A percentile compares a stretch with the other conserved stretches of the same genome.
Conservation (phyloP, 2,797 vertebrate species). For the Heteromormyrus szaboi region DNA sequence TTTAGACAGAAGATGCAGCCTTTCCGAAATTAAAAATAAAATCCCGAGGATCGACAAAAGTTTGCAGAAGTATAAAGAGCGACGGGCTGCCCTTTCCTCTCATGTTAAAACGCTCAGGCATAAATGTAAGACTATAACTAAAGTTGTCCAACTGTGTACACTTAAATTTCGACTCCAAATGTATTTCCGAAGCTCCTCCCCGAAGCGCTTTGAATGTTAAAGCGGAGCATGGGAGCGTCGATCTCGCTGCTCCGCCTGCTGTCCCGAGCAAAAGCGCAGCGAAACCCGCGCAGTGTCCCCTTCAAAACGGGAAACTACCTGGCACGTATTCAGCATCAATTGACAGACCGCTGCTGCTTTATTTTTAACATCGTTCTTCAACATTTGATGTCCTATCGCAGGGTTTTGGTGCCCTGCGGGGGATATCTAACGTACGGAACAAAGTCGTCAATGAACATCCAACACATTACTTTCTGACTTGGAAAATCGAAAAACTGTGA, state of each 20-base stretch:
- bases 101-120: slow-evolving; percentile 25
- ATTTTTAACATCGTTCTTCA: background rate
- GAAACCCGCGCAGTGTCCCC: background rate
- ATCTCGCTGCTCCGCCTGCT: slow-evolving; percentile 53
- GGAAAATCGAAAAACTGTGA: background rate
- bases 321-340: background rate
- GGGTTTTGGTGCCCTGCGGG: background rate
- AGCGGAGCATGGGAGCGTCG: slow-evolving; percentile 9
- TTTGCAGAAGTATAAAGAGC: slow-evolving; percentile 1
- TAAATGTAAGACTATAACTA: slow-evolving; percentile 10
- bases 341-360: background rate
- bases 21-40: background rate
- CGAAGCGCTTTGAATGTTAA: slow-evolving; percentile 27
- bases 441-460: background rate
- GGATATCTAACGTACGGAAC: background rate
- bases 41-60: background rate
- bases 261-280: slow-evolving; percentile 18
- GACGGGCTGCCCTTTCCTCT: slow-evolving; percentile 16
- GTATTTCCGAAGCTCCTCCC: slow-evolving; percentile 41
- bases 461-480: background rate
- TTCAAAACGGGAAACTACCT: background rate
- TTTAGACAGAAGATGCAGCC: slow-evolving; percentile 9
- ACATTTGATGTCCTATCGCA: background rate
- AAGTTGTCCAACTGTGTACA: slow-evolving; percentile 17
- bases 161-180: slow-evolving; percentile 35